Percentiles rank a stretch among this genome's conserved stretches.
These are phyloP conservation scores for Mastomys natalensis DNA, from an alignment of 2,113 vertebrate species.

Conservation along the genomic window DNA sequence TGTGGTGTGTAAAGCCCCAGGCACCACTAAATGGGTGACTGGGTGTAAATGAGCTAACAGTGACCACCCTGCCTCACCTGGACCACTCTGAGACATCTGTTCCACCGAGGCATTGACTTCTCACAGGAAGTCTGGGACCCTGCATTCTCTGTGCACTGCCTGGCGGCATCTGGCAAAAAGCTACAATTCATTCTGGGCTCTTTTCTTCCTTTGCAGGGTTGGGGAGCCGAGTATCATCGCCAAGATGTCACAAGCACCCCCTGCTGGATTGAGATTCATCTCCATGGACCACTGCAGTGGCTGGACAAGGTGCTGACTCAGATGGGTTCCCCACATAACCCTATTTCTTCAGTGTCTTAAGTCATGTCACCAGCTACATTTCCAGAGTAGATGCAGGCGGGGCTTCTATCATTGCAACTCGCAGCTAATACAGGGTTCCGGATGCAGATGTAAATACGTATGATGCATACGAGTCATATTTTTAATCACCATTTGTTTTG, in stretches of 20 bases:
- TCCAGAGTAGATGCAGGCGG: constrained; percentile 81
- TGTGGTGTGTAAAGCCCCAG: neutral
- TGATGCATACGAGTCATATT: constrained; percentile 60
- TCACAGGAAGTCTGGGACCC: neutral
- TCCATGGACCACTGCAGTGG: constrained; percentile 98
- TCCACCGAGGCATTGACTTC: no score
- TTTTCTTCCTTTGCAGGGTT: constrained; percentile 90
- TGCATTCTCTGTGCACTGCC: neutral
- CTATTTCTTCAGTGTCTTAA: constrained; percentile 98
- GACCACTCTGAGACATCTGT: neutral
- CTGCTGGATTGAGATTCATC: constrained; percentile 99
- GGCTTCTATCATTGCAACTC: constrained; percentile 79
- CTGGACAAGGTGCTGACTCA: constrained; percentile 98
- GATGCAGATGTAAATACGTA: constrained; percentile 83
- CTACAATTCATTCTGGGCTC: constrained; percentile 22
- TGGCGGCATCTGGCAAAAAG: neutral
- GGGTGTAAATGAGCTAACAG: neutral
- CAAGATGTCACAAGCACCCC: constrained; percentile 99
- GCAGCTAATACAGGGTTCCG: constrained; percentile 77
- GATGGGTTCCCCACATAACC: constrained; percentile 98
- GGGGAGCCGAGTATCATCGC: constrained; percentile 98
- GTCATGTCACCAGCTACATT: constrained; percentile 55
- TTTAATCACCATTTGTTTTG: constrained; percentile 65
- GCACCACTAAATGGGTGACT: neutral
- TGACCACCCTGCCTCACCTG: neutral